Conservation (phyloP, 2,113 vertebrate species). For the Puntigrus tetrazona region DNA sequence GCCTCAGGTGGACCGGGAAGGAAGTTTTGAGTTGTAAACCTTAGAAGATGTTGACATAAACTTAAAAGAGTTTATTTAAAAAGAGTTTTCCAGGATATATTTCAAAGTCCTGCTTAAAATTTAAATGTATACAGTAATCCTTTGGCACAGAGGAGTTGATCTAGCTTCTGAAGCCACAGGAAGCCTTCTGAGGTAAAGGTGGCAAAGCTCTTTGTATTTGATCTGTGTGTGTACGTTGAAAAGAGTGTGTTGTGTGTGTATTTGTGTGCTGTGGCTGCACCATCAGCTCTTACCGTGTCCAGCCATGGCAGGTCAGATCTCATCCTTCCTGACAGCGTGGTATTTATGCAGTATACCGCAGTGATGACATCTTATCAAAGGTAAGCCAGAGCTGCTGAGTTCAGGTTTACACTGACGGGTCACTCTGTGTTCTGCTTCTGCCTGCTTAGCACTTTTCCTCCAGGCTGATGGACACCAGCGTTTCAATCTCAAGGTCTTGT, state of each 20-base stretch:
- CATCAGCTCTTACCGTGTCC: constrained; percentile 32
- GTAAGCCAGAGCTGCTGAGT: constrained; percentile 37
- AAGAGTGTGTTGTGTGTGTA: constrained; percentile 7
- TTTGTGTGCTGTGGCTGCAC: neutral
- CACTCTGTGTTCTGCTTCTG: constrained; percentile 37
- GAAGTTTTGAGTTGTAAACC: neutral
- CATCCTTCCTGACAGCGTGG: constrained; percentile 31
- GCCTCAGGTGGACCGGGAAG: neutral
- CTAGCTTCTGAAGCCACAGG: constrained; percentile 28
- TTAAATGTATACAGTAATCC: constrained; percentile 33
- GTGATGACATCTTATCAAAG: constrained; percentile 43
- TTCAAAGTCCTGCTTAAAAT: constrained; percentile 28
- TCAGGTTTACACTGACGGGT: constrained; percentile 22
- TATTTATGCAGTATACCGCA: constrained; percentile 27
- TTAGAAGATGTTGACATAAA: neutral
- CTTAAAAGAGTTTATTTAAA: constrained; percentile 12
- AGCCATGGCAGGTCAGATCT: constrained; percentile 35
- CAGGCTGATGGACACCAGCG: constrained; percentile 10
- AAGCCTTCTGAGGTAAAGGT: constrained; percentile 38
- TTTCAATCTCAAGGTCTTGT: constrained; percentile 4
- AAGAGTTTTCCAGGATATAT: constrained; percentile 25
- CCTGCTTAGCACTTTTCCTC: constrained; percentile 33
- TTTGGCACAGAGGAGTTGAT: constrained; percentile 20
- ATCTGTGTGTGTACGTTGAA: constrained; percentile 12
- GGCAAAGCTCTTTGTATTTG: constrained; percentile 32